These are phyloP conservation scores for Paracyprichromis sp. DNA, from an alignment of 2,113 vertebrate species.

Conservation along the genomic window DNA sequence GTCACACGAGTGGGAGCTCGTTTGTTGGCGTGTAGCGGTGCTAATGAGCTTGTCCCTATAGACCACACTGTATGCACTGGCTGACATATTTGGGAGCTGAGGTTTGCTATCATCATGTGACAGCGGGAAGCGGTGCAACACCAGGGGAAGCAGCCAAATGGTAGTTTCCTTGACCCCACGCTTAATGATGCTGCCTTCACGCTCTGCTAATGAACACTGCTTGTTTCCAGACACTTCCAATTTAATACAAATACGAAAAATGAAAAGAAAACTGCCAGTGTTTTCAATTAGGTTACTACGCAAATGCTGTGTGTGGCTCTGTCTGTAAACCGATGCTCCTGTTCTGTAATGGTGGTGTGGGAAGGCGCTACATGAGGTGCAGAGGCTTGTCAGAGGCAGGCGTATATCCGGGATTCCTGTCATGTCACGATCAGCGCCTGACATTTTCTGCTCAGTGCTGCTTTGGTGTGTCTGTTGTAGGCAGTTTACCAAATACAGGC, in stretches of 20 bases:
- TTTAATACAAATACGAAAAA: not conserved
- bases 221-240: conserved; percentile 12
- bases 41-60: conserved; percentile 36
- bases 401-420: not conserved
- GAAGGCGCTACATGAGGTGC: not conserved
- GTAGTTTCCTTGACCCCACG: conserved; percentile 27
- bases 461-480: not conserved
- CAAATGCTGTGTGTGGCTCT: not conserved
- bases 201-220: conserved; percentile 26
- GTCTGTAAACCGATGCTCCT: not conserved
- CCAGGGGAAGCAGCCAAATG: conserved; percentile 16
- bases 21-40: not conserved
- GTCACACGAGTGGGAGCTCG: not conserved
- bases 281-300: not conserved
- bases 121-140: not conserved
- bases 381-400: not conserved
- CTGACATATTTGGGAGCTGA: not conserved
- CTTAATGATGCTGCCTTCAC: conserved; percentile 40
- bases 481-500: conserved; percentile 1
- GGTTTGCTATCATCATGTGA: conserved; percentile 13
- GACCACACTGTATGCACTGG: conserved; percentile 7
- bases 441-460: not conserved
- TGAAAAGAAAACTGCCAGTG: not conserved
- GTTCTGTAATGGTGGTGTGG: not conserved
- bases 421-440: not conserved